Conservation (phyloP, 2,113 vertebrate species). For the Vicugna pacos region DNA sequence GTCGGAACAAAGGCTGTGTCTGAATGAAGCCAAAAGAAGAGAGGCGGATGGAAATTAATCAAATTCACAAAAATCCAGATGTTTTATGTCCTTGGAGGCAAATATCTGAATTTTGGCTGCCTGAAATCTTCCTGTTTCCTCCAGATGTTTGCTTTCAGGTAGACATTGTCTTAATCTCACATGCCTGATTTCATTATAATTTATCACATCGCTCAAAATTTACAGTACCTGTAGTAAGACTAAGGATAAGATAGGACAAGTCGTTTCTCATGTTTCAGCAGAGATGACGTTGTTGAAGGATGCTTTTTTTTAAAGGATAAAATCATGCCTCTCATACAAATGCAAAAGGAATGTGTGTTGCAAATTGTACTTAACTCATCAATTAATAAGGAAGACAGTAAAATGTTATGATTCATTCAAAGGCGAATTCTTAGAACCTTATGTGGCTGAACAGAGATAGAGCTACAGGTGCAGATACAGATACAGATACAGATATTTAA, state of each 20-base stretch:
- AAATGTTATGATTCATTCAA: background rate
- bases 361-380: slow-evolving; percentile 36
- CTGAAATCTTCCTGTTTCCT: slow-evolving; percentile 46
- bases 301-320: slow-evolving; percentile 18
- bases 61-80: slow-evolving; percentile 67
- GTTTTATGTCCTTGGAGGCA: slow-evolving; percentile 22
- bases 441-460: too few species aligned
- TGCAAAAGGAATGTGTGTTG: background rate
- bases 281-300: background rate
- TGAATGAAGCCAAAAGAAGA: slow-evolving; percentile 48
- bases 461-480: accelerated
- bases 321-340: slow-evolving; percentile 27
- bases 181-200: background rate
- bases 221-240: background rate
- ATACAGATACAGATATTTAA: background rate
- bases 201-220: background rate
- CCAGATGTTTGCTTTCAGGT: slow-evolving; percentile 67
- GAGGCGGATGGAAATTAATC: slow-evolving; percentile 46
- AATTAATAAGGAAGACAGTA: background rate
- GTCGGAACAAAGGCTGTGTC: slow-evolving; percentile 41
- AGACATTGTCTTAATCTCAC: background rate
- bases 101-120: slow-evolving; percentile 28
- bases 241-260: background rate
- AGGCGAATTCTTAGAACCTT: background rate
- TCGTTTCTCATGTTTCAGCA: background rate